Base-by-base conservation (phyloP, 2,888 invertebrate genomes). In the Cremastinae sp. region DNA sequence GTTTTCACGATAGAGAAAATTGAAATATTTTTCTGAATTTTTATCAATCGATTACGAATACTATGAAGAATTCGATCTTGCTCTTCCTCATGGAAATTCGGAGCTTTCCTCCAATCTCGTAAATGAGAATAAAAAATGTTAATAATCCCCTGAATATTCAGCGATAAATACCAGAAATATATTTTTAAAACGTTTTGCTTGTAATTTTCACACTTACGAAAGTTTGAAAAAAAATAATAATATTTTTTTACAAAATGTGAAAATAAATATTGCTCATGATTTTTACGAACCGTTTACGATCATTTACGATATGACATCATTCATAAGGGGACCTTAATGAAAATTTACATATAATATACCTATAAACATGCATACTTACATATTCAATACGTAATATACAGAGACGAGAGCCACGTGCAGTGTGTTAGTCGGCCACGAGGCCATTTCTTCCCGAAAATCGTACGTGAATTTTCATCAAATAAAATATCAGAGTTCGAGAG, bases 391-490 rank as follows among this genome's bases (percentile, higher is more conserved):
- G 28, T 28, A 55, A 55, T n/a, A n/a, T n/a, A 43, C 28, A 28
- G 28, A 28, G 5, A 66, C 28, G 45, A 35, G 45, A 12, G 65
- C 65, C 65, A 66, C 65, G 65, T 66, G 65, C 65, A 35, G 35
- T 55, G 35, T 45, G 53, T 66, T 55, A 61, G 61, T 70, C 35
- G 69, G 69, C 59, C 59, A 69, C 69, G 59, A 69, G 69, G 69
- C 41, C 70, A 70, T 37, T 10, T 16, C 41, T 10, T 7, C 14
- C 45, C 45, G 45, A n/a, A 41, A 41, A 35, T 43, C 53, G 37
- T 28, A 18, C 16, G 22, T 16, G 8, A 20, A 39, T 16, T 16
- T 45, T 62, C 20, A 51, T 7, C 28, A 51, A 53, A 53, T 1
- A 8, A 45, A 28, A n/a, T 35, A 56, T 35, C n/a, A 0, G 43